Conservation (phyloP, 2,113 vertebrate genomes). For the Tetraodon nigroviridis region DNA sequence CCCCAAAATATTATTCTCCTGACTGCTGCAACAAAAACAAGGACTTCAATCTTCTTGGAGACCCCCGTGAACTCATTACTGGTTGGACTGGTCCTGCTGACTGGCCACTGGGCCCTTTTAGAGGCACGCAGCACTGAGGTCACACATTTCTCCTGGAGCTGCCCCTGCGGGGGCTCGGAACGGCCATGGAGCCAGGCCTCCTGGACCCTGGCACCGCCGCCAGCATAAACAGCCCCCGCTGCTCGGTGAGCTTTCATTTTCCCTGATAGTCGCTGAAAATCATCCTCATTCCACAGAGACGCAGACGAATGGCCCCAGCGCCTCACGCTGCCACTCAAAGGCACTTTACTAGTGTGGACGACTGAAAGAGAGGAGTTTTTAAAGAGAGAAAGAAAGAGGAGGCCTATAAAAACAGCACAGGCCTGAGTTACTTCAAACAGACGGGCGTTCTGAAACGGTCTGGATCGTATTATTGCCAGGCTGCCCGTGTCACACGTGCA, state of each 20-base stretch:
- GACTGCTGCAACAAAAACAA: no score
- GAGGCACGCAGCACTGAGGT: conserved; percentile 61
- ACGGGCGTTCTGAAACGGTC: conserved; percentile 12
- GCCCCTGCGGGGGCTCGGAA: conserved; percentile 46
- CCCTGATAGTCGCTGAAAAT: conserved; percentile 36
- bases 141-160: conserved; percentile 73
- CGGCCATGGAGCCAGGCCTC: conserved; percentile 65
- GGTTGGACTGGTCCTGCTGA: conserved; percentile 35
- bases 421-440: conserved; percentile 14
- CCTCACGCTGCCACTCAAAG: conserved; percentile 34
- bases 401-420: conserved; percentile 7
- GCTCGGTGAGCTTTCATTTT: conserved; percentile 18
- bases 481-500: conserved; percentile 34
- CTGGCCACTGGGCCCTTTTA: conserved; percentile 30
- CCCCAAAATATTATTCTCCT: no score
- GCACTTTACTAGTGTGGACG: conserved; percentile 23
- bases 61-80: conserved; percentile 15
- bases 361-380: conserved; percentile 20
- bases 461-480: conserved; percentile 48
- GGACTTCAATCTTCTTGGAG: neutral
- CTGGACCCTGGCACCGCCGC: conserved; percentile 46
- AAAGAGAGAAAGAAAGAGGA: conserved; percentile 1
- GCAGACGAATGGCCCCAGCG: conserved; percentile 17
- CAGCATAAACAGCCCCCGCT: conserved; percentile 67
- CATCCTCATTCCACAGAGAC: conserved; percentile 41